Base-by-base conservation (phyloP, 1,140 invertebrate genomes). In the Acromyrmex echinatior region DNA sequence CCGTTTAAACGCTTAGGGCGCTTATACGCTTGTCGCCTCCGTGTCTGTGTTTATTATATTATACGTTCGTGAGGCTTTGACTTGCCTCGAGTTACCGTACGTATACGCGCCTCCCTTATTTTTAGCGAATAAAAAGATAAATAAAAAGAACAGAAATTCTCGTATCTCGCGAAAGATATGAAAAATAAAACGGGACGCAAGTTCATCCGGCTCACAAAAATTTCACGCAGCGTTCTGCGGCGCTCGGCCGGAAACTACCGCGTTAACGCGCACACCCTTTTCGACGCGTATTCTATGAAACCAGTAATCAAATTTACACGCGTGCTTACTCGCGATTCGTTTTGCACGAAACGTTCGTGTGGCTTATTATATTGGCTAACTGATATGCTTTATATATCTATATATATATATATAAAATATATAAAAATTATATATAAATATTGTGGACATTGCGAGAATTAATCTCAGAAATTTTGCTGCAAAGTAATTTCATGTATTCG, bases 221-320 rank as follows among this genome's bases (percentile, higher is more conserved):
- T 84, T 81, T 60, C 53, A 82, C 68, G 12, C 79, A 28, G 45
- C 68, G 62, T 78, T 56, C 53, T 25, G 7, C 25, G 39, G 21
- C 70, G n/a, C 70, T 62, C 80, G 70, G 45, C 80, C 80, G 80
- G 39, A 84, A 84, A 76, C 56, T 76, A 62, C 58, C 39, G 70
- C 80, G 80, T 84, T 84, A 84, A 84, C 80, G 70, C 68, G 70
- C 39, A 2, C 80, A 28, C 56, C 56, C 80, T 82, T 82, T 82
- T 74, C 68, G 39, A 21, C 14, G 31, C 31, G 70, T 70, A 70
- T 45, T 76, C 80, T 70, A 76, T 84, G 80, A 76, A 84, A 76
- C 80, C 58, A 31, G 80, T 84, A 76, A 84, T 76, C 80, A 84
- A 60, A 84, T 84, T 82, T 84, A 73, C 70, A 84, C 80, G 70